These are phyloP conservation scores for Acrossocheilus fasciatus DNA, from an alignment of 2,797 vertebrate genomes.

Conservation along the genomic window DNA sequence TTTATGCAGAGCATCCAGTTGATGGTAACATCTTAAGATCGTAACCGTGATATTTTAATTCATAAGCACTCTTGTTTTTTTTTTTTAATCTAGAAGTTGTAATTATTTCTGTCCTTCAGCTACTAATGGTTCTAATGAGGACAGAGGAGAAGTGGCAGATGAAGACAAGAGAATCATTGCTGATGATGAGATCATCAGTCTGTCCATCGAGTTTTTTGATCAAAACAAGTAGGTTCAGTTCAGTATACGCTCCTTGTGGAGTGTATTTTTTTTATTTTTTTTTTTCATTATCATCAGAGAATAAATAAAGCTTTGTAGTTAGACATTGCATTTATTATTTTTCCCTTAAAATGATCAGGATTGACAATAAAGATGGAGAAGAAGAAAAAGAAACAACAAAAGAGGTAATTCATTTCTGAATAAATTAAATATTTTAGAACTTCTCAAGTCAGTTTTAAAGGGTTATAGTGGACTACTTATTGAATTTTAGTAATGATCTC, in stretches of 20 bases:
- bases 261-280: not conserved
- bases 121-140: constrained; percentile 90
- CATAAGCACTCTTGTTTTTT: not conserved
- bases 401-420: constrained; percentile 78
- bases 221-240: constrained; percentile 88
- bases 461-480: not conserved
- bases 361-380: constrained; percentile 81
- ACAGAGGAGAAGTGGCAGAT: constrained; percentile 95
- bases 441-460: constrained; percentile 1
- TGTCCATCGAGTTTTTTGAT: constrained; percentile 99
- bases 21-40: constrained; percentile 78
- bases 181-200: constrained; percentile 99
- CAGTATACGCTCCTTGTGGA: not conserved
- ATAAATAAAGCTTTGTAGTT: not conserved
- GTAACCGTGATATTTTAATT: not conserved
- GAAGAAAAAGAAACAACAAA: constrained; percentile 86
- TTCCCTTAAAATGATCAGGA: constrained; percentile 66
- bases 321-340: not conserved
- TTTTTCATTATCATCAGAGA: not conserved
- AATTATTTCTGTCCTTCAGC: constrained; percentile 66
- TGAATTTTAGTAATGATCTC: not conserved
- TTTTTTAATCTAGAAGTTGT: not conserved
- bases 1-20: constrained; percentile 94
- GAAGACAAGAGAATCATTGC: constrained; percentile 99
- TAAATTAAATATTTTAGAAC: not conserved